Evolutionary conservation across 2,888 invertebrate genomes (phyloP), one percentile per base, ranked within the genome.

Genomic region (Ceratothoa steindachneri): DNA sequence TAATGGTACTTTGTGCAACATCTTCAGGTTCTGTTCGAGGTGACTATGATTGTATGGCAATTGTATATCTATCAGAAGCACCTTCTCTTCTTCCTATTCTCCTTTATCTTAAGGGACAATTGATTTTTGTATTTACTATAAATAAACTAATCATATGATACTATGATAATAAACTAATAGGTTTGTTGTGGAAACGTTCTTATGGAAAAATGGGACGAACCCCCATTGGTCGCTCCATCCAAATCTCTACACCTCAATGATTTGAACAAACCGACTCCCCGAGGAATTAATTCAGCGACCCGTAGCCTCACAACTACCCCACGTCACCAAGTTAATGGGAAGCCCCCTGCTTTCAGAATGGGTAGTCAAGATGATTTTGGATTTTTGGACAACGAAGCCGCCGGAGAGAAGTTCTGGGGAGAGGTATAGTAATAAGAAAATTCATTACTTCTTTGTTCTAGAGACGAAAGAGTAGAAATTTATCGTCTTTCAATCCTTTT

Each of bases 361-460:
- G 41, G 52, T 52, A 51, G 53, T 27, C 31, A 72, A 51, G 41
- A 69, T 30, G 66, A 67, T 52, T 70, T 51, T 2, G 73, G 72
- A 7, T 30, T 64, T 9, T 65, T 69, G 69, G 89, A 89, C 82
- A 87, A 89, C 80, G 90, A 90, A 82, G 89, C 89, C 0, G 85
- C 89, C 0, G 89, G 89, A 22, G 90, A 90, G 83, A 89, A 90
- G 83, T 89, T 89, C 82, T 90, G 90, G 90, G 90, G 90, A 28
- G 91, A 91, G 85, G 78, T 78, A 29, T 68, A n/a, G n/a, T n/a
- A n/a, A n/a, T n/a, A n/a, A n/a, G n/a, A n/a, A n/a, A n/a, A n/a
- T n/a, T n/a, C n/a, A n/a, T n/a, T n/a, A n/a, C n/a, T n/a, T n/a
- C n/a, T n/a, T n/a, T n/a, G n/a, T n/a, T n/a, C n/a, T n/a, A n/a